Evolutionary conservation across 1,140 invertebrate genomes (phyloP), one percentile per base, ranked within the genome.

Genomic region (Pentalonia nigronervosa): DNA sequence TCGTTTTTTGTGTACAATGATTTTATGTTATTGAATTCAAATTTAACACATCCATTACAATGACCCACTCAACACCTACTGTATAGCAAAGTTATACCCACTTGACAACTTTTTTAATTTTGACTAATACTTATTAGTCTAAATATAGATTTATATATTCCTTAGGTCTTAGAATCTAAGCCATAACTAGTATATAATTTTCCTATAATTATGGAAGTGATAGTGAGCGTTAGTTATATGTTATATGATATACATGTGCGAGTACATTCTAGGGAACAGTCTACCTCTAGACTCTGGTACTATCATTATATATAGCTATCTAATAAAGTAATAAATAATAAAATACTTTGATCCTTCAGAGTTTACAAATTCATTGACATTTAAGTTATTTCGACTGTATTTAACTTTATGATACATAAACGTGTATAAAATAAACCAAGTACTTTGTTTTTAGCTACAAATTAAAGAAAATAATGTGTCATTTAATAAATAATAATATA

Each of bases 401-500:
- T 67, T 30, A 67, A 67, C 11, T 14, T 67, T 67, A 67, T n/a
- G 60, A 4, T 67, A 67, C 11, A 11, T 25, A 25, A 60, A 3
- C 30, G 25, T 60, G 30, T 9, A 17, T n/a, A n/a, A 17, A 17
- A 50, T 17, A 67, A 67, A 67, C 30, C 30, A 67, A n/a, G 7
- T 67, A 25, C 60, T 67, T 67, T 30, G 60, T 67, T 67, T 60
- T 67, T 67, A 67, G 25, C 60, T 67, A 14, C 30, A 67, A 67
- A 67, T 67, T 67, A 67, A 53, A 67, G 60, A 67, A 67, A 67
- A 67, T 67, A 67, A 67, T 67, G 30, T n/a, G n/a, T n/a, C 30
- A n/a, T 67, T 67, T 67, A 67, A 67, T 67, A 67, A n/a, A 67
- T 67, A 67, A 67, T 67, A 67, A 67, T 67, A 67, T 41, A 41